A percentile compares a stretch with the other conserved stretches of the same genome.
Evolutionary conservation across 2,113 vertebrate genomes (phyloP).

Genomic region (Paraplagusia blochii): DNA sequence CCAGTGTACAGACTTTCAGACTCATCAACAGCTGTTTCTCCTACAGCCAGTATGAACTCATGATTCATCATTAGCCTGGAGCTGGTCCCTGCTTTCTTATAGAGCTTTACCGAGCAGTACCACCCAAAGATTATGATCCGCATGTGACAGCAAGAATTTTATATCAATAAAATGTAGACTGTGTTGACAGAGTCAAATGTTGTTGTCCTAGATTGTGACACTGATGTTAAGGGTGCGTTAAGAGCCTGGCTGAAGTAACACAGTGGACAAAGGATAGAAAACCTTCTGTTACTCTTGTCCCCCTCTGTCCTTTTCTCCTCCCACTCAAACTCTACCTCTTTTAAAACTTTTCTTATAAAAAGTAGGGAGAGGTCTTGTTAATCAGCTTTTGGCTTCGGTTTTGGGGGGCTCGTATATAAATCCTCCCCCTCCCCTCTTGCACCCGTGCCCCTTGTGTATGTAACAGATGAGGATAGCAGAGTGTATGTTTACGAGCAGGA

Average conservation of each 20-base stretch:
- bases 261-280: neutral
- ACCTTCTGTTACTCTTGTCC: neutral
- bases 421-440: constrained; percentile 4
- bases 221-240: constrained; percentile 6
- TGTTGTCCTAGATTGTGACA: constrained; percentile 5
- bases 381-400: constrained; percentile 44
- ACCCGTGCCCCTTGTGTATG: constrained; percentile 31
- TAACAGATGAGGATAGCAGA: constrained; percentile 66
- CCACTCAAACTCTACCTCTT: constrained; percentile 8
- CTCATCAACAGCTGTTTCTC: too few species aligned
- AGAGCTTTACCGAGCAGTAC: too few species aligned
- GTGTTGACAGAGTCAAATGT: neutral
- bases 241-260: constrained; percentile 12
- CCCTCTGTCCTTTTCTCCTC: neutral
- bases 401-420: constrained; percentile 32
- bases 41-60: too few species aligned
- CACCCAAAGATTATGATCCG: too few species aligned
- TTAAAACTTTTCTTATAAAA: constrained; percentile 28
- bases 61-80: too few species aligned
- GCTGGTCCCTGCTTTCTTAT: too few species aligned
- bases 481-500: constrained; percentile 58
- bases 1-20: too few species aligned
- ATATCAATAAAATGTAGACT: neutral
- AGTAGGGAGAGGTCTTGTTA: constrained; percentile 35
- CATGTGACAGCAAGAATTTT: neutral